Percentiles rank a stretch among this genome's conserved stretches.
These are phyloP conservation scores for Aphelocoma californica DNA, from an alignment of 2,797 vertebrate species.

Conservation along the genomic window DNA sequence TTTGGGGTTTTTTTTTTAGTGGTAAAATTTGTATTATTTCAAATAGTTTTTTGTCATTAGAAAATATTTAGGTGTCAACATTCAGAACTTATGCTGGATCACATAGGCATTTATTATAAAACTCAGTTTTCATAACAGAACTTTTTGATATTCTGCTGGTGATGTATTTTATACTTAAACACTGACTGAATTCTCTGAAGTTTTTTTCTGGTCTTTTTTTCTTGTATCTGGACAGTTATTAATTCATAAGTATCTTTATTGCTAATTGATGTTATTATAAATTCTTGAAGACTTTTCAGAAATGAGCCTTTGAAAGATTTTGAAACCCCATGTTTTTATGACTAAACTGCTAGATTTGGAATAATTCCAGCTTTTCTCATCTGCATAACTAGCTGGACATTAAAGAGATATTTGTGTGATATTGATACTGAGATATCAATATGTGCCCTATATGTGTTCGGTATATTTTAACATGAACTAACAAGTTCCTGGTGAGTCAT, in stretches of 20 bases:
- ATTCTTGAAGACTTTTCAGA: not conserved
- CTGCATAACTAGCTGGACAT: not conserved
- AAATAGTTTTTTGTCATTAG: not conserved
- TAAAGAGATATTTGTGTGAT: not conserved
- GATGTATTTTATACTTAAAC: not conserved
- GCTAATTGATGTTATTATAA: not conserved
- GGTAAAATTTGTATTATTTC: not conserved
- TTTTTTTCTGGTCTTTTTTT: not conserved
- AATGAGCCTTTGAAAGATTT: not conserved
- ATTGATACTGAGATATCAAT: not conserved
- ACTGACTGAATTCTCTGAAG: not conserved
- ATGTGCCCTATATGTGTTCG: fast-evolving
- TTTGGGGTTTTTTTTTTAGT: not conserved
- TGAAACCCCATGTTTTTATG: not conserved
- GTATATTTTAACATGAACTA: not conserved
- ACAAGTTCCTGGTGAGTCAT: not conserved
- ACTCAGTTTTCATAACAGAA: not conserved
- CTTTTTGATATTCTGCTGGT: not conserved
- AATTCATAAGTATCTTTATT: not conserved
- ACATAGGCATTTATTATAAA: not conserved
- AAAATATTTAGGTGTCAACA: not conserved
- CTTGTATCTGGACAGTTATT: not conserved
- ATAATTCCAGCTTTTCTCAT: not conserved
- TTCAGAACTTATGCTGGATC: not conserved
- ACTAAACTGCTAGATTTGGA: not conserved